Base-by-base conservation (phyloP, 1,140 invertebrate species). In the Semibalanus balanoides region DNA sequence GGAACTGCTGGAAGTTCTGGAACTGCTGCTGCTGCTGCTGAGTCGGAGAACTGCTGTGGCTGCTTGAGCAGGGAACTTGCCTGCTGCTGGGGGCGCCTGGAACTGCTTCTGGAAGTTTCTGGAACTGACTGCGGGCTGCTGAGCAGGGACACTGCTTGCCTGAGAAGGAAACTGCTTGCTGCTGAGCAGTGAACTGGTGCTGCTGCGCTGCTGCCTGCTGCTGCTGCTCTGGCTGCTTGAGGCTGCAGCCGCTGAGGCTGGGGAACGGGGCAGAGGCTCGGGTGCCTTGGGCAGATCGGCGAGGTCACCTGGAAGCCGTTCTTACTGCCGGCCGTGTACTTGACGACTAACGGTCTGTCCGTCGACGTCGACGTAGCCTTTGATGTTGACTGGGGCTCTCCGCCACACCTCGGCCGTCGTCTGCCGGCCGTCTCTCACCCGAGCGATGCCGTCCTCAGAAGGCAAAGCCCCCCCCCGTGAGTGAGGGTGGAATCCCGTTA, bases 241-340 rank as follows among this genome's bases (percentile, higher is more conserved):
- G 22, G 51, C 14, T 1, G 51, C 11, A 64, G 22, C 51, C 1
- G 51, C 51, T 64, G 51, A 1, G 11, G 51, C 51, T 64, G 51
- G 11, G 51, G 51, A 19, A 19, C 22, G 11, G 51, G 51, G n/a
- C 51, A 64, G 64, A 43, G 74, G 28, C 31, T n/a, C 73, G 7
- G 81, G 80, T n/a, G 84, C 86, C 73, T 83, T 82, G 69, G 87
- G 83, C 28, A 88, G 84, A 83, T 83, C 77, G 85, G 85, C 79
- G 81, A 82, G 75, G 85, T 84, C 30, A 85, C 87, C 74, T 87
- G 86, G 84, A 86, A 88, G 77, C 88, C 88, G 14, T 80, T 78
- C 75, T 78, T 80, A n/a, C n/a, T n/a, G 76, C 84, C 84, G 78
- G 85, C 85, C 43, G 84, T 82, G 80, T 85, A 86, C 80, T 87